Conservation (phyloP, 2,113 vertebrate genomes). For the Numida meleagris region DNA sequence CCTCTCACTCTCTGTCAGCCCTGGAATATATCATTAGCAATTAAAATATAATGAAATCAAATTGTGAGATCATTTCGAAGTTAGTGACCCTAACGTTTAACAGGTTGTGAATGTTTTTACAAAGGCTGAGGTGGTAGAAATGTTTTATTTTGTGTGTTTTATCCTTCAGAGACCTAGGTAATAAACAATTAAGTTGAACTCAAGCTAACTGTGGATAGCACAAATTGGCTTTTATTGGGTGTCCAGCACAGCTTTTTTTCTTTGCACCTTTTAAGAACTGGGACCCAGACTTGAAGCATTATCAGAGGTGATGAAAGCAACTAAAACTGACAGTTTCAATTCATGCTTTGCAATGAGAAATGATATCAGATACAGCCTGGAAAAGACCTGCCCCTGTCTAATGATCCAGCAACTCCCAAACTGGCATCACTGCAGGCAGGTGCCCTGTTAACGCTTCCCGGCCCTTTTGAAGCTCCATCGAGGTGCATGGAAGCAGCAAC, state of each 20-base stretch:
- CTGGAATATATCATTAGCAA: slow-evolving; percentile 54
- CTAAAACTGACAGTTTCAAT: background rate
- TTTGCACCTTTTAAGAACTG: background rate
- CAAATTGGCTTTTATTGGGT: slow-evolving; percentile 26
- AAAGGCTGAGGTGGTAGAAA: slow-evolving; percentile 18
- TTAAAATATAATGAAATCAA: slow-evolving; percentile 65
- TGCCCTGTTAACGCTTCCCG: background rate
- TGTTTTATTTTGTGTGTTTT: slow-evolving; percentile 1
- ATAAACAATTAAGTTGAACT: slow-evolving; percentile 61
- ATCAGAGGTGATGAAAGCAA: background rate
- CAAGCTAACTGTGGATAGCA: slow-evolving; percentile 25
- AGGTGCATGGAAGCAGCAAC: background rate
- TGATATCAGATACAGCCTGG: background rate
- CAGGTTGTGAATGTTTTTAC: slow-evolving; percentile 55
- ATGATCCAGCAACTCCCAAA: background rate
- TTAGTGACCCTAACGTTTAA: slow-evolving; percentile 33
- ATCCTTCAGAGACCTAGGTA: slow-evolving; percentile 54
- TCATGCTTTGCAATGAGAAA: background rate
- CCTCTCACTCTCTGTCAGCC: background rate
- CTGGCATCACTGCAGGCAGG: background rate
- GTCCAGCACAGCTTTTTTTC: background rate
- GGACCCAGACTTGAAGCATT: background rate
- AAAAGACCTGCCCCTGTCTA: background rate
- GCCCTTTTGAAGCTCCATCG: background rate
- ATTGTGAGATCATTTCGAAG: slow-evolving; percentile 57